Conservation (phyloP, 2,113 vertebrate species). For the Vulpes ferrilata region DNA sequence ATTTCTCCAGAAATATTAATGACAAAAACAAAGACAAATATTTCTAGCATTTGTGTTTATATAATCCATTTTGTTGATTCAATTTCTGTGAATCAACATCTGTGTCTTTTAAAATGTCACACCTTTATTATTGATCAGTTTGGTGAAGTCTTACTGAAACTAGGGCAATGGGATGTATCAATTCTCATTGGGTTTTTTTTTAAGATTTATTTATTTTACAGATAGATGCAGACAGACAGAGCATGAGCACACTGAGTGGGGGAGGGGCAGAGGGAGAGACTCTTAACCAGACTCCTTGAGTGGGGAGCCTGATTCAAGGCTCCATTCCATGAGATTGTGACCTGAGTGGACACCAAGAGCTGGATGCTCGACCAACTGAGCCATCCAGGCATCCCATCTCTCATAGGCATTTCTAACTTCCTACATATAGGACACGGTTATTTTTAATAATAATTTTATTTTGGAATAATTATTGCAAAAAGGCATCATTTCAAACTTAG, state of each 20-base stretch:
- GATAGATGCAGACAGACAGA: background rate
- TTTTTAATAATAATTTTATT: background rate
- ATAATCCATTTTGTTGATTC: background rate
- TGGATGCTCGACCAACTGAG: background rate
- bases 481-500: background rate
- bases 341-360: background rate
- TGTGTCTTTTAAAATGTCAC: background rate
- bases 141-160: background rate
- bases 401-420: background rate
- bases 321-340: background rate
- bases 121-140: background rate
- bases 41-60: background rate
- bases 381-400: background rate
- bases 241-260: background rate
- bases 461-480: background rate
- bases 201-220: background rate
- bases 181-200: background rate
- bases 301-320: background rate
- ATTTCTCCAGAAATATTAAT: background rate
- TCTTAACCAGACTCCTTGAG: background rate
- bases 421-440: background rate
- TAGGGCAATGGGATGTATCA: background rate
- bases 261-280: background rate
- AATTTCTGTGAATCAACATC: background rate
- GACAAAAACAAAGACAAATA: background rate